phyloP scores from a whole-genome alignment of 1,140 invertebrate genomes.

The Lanistes nyassanus region DNA sequence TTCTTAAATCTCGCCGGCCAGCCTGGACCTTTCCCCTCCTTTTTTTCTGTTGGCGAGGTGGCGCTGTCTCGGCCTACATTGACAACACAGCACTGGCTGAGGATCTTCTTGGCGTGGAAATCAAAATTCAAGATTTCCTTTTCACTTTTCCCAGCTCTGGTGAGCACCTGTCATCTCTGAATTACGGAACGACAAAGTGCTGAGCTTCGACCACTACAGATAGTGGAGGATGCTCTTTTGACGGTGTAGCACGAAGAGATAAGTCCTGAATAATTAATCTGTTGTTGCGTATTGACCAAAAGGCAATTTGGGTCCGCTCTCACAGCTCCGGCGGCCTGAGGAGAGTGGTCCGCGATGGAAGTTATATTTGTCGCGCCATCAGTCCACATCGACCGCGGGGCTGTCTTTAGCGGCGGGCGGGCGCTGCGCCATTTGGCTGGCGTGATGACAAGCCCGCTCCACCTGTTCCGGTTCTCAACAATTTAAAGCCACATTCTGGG shows the following conservation, averaged over 20 bases:
- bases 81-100: no score
- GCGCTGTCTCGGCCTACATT: no score
- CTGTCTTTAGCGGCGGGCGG: neutral
- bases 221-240: conserved; percentile 17
- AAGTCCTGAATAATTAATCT: conserved; percentile 24
- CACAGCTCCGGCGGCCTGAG: neutral
- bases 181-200: neutral
- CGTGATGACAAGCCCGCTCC: neutral
- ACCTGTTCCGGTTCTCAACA: conserved; percentile 12
- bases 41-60: neutral
- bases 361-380: conserved; percentile 12
- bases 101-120: no score
- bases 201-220: neutral
- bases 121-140: no score
- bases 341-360: neutral
- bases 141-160: neutral
- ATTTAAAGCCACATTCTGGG: conserved; percentile 11
- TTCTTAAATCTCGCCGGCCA: neutral
- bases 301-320: conserved; percentile 14
- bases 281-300: conserved; percentile 19
- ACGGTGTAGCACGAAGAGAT: conserved; percentile 5
- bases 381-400: neutral
- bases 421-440: neutral
- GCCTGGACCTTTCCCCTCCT: neutral
- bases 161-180: neutral